Evolutionary conservation across 2,888 invertebrate species (phyloP).

Genomic region (Dryococelus australis): DNA sequence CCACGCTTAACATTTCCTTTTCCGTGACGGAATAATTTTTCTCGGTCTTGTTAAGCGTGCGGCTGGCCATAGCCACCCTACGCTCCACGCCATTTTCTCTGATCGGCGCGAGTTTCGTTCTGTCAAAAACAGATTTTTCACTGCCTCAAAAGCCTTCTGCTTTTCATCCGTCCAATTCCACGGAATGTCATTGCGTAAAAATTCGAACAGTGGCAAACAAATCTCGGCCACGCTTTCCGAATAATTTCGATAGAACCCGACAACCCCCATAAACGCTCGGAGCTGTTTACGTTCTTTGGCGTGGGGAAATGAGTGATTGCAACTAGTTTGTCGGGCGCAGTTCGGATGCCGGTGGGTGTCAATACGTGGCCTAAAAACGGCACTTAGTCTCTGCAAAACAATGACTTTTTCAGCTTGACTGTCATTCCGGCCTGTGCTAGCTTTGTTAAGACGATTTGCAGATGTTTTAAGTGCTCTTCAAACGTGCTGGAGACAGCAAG

Average conservation of each 20-base stretch:
- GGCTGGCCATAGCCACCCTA: not conserved
- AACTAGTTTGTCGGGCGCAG: not conserved
- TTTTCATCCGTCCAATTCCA: not conserved
- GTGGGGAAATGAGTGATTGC: not conserved
- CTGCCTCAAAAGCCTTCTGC: not conserved
- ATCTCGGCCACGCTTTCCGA: not conserved
- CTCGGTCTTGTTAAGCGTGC: not conserved
- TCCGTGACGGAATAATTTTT: not conserved
- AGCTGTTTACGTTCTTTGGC: constrained; percentile 21
- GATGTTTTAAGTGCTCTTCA: constrained; percentile 22
- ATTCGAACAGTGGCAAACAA: constrained; percentile 3
- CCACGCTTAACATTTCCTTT: not conserved
- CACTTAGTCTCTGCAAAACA: constrained; percentile 41
- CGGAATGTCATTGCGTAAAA: not conserved
- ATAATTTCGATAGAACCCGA: not conserved
- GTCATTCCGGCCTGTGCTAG: constrained; percentile 48
- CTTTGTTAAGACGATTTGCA: constrained; percentile 45
- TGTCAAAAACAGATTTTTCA: not conserved
- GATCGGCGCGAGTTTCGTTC: not conserved
- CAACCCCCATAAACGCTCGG: not conserved
- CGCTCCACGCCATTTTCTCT: not conserved
- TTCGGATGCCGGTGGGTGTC: not conserved
- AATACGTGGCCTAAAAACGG: not conserved
- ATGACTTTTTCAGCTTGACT: constrained; percentile 49
- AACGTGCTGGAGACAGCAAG: not conserved